phyloP scores from a whole-genome alignment of 92 coral and sea anemone genomes.

The Bergia sp. region DNA sequence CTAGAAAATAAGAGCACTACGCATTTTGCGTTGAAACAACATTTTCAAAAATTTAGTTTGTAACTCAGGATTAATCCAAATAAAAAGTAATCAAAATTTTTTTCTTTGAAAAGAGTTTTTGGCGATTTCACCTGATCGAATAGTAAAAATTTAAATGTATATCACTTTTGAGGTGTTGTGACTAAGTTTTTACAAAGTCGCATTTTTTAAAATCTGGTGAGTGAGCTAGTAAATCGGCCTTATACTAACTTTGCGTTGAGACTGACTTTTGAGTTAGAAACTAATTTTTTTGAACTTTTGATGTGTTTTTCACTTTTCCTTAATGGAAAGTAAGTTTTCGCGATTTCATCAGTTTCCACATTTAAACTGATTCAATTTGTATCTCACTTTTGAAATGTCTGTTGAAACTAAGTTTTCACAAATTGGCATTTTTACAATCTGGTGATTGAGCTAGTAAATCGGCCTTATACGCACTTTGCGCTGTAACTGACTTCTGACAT shows the following conservation, averaged over 20 bases:
- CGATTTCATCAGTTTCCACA: background rate
- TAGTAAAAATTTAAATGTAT: background rate
- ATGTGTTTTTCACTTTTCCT: background rate
- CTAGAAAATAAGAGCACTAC: background rate
- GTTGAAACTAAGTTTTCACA: background rate
- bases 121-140: background rate
- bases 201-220: background rate
- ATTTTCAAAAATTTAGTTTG: background rate
- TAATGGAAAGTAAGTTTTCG: background rate
- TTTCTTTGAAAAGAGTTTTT: background rate
- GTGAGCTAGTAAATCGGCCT: background rate
- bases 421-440: background rate
- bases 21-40: background rate
- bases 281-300: background rate
- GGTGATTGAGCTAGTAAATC: background rate
- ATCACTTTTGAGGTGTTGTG: background rate
- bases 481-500: background rate
- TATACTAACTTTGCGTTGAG: background rate
- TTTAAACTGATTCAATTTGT: background rate
- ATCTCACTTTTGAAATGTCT: background rate
- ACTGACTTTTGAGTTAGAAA: background rate
- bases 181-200: background rate
- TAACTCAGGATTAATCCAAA: background rate
- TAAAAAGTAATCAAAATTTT: background rate
- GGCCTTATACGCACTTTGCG: background rate